Percentiles rank a stretch among this genome's conserved stretches.
Evolutionary conservation across 2,797 vertebrate genomes (phyloP).

Genomic region (Sebastes cheni): DNA sequence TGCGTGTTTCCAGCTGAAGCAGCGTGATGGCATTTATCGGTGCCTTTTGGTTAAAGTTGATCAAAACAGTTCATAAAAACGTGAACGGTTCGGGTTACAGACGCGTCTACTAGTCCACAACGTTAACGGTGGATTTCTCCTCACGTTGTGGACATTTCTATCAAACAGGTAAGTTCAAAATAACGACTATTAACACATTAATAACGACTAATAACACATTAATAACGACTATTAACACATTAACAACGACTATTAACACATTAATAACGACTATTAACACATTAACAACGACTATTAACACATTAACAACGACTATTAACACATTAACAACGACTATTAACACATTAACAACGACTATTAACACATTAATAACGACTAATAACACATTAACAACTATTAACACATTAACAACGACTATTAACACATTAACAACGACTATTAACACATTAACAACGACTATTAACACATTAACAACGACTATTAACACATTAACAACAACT

Average conservation of each 20-base stretch:
- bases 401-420: no score
- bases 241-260: neutral
- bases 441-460: no score
- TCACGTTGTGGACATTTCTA: neutral
- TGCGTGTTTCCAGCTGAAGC: neutral
- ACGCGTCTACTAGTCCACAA: neutral
- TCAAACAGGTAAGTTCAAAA: constrained; percentile 1
- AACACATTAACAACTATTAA: no score
- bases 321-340: no score
- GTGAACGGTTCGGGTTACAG: no score
- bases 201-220: neutral
- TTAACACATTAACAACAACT: no score
- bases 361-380: neutral
- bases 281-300: no score
- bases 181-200: no score
- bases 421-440: no score
- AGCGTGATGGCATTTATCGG: fast-evolving
- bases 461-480: no score
- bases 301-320: no score
- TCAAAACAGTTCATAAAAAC: fast-evolving
- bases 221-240: neutral
- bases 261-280: no score
- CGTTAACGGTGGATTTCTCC: neutral
- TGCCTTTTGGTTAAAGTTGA: fast-evolving
- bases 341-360: fast-evolving